A percentile compares a stretch with the other conserved stretches of the same genome.
These are phyloP conservation scores for Cydia amplana DNA, from an alignment of 1,140 invertebrate species.

Conservation along the genomic window DNA sequence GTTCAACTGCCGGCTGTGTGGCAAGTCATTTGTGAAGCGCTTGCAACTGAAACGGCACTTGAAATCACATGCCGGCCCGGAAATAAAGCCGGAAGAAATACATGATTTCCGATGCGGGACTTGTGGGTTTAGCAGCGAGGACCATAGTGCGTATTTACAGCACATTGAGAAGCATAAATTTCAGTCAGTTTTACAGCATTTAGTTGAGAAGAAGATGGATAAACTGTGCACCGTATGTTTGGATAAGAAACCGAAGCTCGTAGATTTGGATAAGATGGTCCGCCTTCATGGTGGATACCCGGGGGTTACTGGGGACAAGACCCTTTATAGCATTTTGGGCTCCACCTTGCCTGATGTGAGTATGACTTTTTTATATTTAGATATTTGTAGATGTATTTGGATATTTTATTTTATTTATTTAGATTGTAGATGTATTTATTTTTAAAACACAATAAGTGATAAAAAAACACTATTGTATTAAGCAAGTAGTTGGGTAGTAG, in stretches of 20 bases:
- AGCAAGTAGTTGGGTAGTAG: too few species aligned
- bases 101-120: conserved; percentile 51
- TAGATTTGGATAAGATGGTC: conserved; percentile 54
- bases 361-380: conserved; percentile 41
- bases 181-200: conserved; percentile 53
- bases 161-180: conserved; percentile 75
- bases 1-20: conserved; percentile 65
- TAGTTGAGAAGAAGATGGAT: conserved; percentile 58
- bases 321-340: conserved; percentile 54
- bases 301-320: conserved; percentile 55
- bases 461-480: too few species aligned
- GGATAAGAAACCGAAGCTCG: conserved; percentile 48
- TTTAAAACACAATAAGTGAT: too few species aligned
- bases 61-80: conserved; percentile 38
- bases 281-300: conserved; percentile 61
- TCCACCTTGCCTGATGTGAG: conserved; percentile 66
- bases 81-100: conserved; percentile 29
- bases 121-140: conserved; percentile 52
- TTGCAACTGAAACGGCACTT: conserved; percentile 56
- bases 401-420: too few species aligned
- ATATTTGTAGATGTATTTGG: too few species aligned
- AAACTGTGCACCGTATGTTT: conserved; percentile 63
- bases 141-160: conserved; percentile 53
- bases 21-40: conserved; percentile 64
- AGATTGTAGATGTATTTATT: too few species aligned